These are phyloP conservation scores for Corynorhinus townsendii DNA, from an alignment of 2,113 vertebrate species.

Conservation along the genomic window DNA sequence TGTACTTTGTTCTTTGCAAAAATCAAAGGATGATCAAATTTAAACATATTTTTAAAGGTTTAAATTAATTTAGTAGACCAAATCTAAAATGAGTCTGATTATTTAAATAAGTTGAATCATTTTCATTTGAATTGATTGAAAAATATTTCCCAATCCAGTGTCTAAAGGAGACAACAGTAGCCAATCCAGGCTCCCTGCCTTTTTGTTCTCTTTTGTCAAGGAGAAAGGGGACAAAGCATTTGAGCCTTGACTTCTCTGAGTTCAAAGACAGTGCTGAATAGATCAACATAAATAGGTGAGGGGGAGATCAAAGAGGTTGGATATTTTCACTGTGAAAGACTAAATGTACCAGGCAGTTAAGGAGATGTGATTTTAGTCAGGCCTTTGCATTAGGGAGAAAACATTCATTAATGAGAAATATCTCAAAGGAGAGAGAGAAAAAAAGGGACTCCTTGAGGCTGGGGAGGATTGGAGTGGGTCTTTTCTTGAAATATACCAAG, in stretches of 20 bases:
- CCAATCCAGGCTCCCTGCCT: background rate
- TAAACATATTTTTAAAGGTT: background rate
- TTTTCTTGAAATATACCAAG: background rate
- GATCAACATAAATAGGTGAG: background rate
- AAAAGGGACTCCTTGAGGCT: background rate
- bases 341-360: background rate
- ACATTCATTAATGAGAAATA: background rate
- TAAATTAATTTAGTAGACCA: background rate
- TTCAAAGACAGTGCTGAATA: background rate
- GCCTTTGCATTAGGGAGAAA: background rate
- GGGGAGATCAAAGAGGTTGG: background rate
- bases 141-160: background rate
- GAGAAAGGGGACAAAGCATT: background rate
- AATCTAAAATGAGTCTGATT: background rate
- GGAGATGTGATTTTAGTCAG: background rate
- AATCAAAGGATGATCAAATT: background rate
- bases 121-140: slow-evolving; percentile 1
- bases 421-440: background rate
- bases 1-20: background rate
- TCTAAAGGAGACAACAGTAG: background rate
- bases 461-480: background rate
- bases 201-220: background rate
- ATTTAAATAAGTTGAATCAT: slow-evolving; percentile 20
- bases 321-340: slow-evolving; percentile 11
- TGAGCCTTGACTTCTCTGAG: background rate